Evolutionary conservation across 1,140 invertebrate species (phyloP), one percentile per base, ranked within the genome.

Genomic region (Drosophila ironensis): DNA sequence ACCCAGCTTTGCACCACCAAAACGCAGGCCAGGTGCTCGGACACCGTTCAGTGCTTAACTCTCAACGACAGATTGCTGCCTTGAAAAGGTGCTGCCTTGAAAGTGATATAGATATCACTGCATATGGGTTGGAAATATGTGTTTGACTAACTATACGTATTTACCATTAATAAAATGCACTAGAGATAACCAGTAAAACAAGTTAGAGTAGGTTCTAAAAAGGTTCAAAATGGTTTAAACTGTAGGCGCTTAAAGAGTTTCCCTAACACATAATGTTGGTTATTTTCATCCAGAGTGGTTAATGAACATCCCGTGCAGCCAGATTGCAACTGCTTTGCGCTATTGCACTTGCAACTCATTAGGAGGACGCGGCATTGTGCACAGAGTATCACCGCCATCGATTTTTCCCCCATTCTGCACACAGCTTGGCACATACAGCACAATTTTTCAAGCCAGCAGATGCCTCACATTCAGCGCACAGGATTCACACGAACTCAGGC

Each of bases 11-110:
- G 68, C 42, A 53, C 47, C 17, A 16, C 14, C 1, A 8, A 30
- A 16, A 41, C 40, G 5, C 66, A 60, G 33, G 66, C 67, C 45
- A 71, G 67, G 33, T 71, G 67, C 53, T 45, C 66, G 9, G 20
- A 33, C 3, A 19, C 24, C 2, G 54, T 70, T 1, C 28, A 20
- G 12, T 45, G 38, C 24, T 24, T 71, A 41, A 33, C 7, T 17
- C 22, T 71, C 0, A 42, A 51, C 0, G 3, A 17, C 22, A 9
- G 45, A 25, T 12, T 11, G 12, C 14, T 70, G 54, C n/a, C 30
- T 12, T n/a, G n/a, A n/a, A n/a, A n/a, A n/a, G n/a, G n/a, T n/a
- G n/a, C n/a, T n/a, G n/a, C n/a, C n/a, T n/a, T n/a, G n/a, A n/a
- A n/a, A n/a, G n/a, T n/a, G n/a, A n/a, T n/a, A n/a, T n/a, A n/a